Evolutionary conservation across 2,888 invertebrate genomes (phyloP).

Genomic region (Drepana falcataria): DNA sequence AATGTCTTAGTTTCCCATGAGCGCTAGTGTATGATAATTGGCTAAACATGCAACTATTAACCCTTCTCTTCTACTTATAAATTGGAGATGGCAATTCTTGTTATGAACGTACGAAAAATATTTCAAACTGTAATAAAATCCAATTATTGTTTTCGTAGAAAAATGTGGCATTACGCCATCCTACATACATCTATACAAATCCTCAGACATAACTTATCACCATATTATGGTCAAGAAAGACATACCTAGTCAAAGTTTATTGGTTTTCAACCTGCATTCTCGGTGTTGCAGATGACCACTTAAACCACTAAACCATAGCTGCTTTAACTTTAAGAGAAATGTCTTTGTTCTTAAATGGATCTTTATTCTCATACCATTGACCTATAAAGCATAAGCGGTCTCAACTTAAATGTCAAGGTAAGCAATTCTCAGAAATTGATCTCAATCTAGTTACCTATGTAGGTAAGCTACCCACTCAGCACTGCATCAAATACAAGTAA

Average conservation of each 20-base stretch:
- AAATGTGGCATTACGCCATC: too few relatives aligned
- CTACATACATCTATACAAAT: too few relatives aligned
- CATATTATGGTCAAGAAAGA: too few relatives aligned
- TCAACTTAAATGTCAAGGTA: neutral
- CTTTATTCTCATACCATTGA: neutral
- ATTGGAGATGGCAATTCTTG: constrained; percentile 13
- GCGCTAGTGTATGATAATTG: constrained; percentile 60
- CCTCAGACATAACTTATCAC: too few relatives aligned
- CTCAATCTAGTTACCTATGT: neutral
- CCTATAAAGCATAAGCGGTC: neutral
- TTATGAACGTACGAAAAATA: neutral
- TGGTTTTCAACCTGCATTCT: too few relatives aligned
- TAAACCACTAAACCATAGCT: too few relatives aligned
- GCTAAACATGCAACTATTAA: constrained; percentile 24
- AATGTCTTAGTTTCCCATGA: constrained; percentile 55
- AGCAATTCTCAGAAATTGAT: neutral
- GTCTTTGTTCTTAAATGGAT: neutral
- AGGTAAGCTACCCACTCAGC: constrained; percentile 6
- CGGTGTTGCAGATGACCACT: too few relatives aligned
- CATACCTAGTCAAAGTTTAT: too few relatives aligned
- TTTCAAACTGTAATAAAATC: neutral
- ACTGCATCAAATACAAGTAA: constrained; percentile 16
- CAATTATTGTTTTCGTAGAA: too few relatives aligned
- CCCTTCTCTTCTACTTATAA: constrained; percentile 13
- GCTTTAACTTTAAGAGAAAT: neutral